Conservation (phyloP, 2,113 vertebrate species). For the Crotalus horridus region DNA sequence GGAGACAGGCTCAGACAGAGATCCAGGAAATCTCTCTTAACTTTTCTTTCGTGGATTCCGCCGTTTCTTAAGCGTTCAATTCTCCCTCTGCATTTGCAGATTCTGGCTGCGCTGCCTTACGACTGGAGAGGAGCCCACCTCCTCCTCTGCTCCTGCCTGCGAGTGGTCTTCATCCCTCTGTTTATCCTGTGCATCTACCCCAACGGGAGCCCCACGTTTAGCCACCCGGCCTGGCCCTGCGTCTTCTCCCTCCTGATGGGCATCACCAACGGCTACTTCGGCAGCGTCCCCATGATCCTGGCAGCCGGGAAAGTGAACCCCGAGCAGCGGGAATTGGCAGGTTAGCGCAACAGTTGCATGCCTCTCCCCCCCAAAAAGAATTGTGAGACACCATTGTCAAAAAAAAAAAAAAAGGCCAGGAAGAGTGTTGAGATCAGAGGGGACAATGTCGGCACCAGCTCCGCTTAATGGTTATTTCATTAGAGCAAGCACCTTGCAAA, state of each 20-base stretch:
- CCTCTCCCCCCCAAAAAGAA: not conserved
- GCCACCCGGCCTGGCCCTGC: slow-evolving; percentile 95
- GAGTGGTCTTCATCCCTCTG: slow-evolving; percentile 93
- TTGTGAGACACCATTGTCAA: not conserved
- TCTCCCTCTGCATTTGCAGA: slow-evolving; percentile 65
- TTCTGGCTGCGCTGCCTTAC: slow-evolving; percentile 90
- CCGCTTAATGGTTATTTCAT: not conserved
- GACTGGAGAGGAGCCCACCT: slow-evolving; percentile 90
- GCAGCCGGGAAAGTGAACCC: slow-evolving; percentile 90
- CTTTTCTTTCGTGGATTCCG: not conserved
- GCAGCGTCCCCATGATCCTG: slow-evolving; percentile 97
- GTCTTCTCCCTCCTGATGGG: slow-evolving; percentile 97
- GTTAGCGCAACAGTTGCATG: slow-evolving; percentile 56
- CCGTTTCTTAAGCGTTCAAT: fast-evolving
- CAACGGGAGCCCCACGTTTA: slow-evolving; percentile 75
- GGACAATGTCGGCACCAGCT: not conserved
- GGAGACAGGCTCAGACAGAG: not conserved
- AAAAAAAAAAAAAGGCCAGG: not conserved
- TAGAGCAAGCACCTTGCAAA: not conserved
- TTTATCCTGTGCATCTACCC: slow-evolving; percentile 97
- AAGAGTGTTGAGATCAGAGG: not conserved
- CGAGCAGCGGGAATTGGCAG: slow-evolving; percentile 92
- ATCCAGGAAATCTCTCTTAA: not conserved
- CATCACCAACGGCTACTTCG: slow-evolving; percentile 94
- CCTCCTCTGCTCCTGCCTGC: slow-evolving; percentile 86